Evolutionary conservation across 2,113 vertebrate genomes (phyloP), one percentile per base, ranked within the genome.

Genomic region (Tretioscincus oriximinensis): DNA sequence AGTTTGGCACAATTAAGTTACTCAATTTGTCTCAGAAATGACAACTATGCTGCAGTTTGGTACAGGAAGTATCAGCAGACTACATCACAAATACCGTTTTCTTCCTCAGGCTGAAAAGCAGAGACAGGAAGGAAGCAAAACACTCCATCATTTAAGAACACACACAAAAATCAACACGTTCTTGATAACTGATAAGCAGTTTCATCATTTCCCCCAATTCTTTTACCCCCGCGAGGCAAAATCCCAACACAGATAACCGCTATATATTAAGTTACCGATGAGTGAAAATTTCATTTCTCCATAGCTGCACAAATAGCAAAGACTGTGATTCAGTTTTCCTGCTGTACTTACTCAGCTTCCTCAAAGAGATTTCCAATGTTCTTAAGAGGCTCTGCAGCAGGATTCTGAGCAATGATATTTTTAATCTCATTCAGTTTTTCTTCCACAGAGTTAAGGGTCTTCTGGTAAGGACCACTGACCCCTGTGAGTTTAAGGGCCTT

Each of bases 311-410:
- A 16, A 51, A 81, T 24, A 1, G 29, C 41, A 54, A 73, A 51
- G 16, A 82, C 51, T 22, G 3, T 29, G 51, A n/a, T 0, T 75
- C 47, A 9, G 0, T 0, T 1, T 41, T 41, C 21, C 1, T 4
- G 22, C 45, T 22, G 11, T 86, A 95, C 97, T 95, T 91, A 99
- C 98, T 96, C 95, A 45, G 97, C 96, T 90, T 99, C 97, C 79
- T 99, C 96, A 0, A 99, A 95, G 77, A 99, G 97, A 70, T 91
- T 89, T 35, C 96, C 97, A 16, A 99, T 95, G 89, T 98, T 97
- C 3, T 93, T 96, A 76, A 99, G 94, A 0, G 98, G 97, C 82
- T 99, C 95, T 0, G 97, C 93, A 1, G 98, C 97, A 0, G 96
- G 97, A 90, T 96, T 99, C 76, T 97, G 96, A 83, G 96, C 88